Evolutionary conservation across 2,113 vertebrate genomes (phyloP).

Genomic region (Cisticola juncidis): DNA sequence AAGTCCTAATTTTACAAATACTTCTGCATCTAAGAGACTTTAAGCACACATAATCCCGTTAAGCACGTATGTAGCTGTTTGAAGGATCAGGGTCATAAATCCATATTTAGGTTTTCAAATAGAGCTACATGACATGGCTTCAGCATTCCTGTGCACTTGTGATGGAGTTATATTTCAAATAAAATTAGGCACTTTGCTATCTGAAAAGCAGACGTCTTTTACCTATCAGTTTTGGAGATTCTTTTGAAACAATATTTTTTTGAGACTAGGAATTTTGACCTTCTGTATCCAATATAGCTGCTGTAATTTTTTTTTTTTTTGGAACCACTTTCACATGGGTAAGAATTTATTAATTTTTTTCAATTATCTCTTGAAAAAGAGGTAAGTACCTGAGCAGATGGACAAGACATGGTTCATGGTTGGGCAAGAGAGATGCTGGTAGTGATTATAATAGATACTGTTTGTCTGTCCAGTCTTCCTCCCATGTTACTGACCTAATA

Average conservation of each 20-base stretch:
- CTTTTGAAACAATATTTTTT: neutral
- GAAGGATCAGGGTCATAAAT: conserved; percentile 42
- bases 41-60: neutral
- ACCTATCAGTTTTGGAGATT: neutral
- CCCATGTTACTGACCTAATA: neutral
- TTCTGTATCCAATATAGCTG: neutral
- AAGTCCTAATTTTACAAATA: conserved; percentile 25
- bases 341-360: neutral
- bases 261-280: neutral
- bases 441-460: neutral
- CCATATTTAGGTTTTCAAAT: conserved; percentile 29
- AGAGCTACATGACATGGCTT: neutral
- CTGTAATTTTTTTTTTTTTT: neutral
- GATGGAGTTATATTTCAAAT: neutral
- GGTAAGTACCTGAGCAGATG: neutral
- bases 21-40: conserved; percentile 1
- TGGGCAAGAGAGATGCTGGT: neutral
- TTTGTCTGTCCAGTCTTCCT: neutral
- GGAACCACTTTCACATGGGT: neutral
- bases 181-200: neutral
- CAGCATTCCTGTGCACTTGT: neutral
- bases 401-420: neutral
- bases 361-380: neutral
- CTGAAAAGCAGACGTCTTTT: neutral
- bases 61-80: neutral